A percentile compares a stretch with the other conserved stretches of the same genome.
phyloP scores from a whole-genome alignment of 2,888 invertebrate genomes.

The Hirtodrosophila histrioides region DNA sequence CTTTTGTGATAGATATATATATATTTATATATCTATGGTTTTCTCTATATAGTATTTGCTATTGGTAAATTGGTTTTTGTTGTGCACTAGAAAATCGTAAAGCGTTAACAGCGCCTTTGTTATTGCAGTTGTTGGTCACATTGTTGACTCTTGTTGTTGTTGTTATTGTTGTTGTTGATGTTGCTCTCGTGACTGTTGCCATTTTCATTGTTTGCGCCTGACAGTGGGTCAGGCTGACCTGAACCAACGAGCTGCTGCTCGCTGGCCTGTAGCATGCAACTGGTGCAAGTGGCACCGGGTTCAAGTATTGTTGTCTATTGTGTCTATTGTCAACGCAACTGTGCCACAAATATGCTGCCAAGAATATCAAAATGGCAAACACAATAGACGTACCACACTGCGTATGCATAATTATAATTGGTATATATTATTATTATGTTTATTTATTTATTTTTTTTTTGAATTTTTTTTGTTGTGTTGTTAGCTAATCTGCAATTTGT shows the following conservation, averaged over 20 bases:
- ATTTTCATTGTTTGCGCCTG: conserved; percentile 44
- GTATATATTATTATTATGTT: conserved; percentile 12
- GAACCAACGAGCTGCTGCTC: conserved; percentile 8
- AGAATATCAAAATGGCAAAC: conserved; percentile 17
- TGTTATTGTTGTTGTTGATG: conserved; percentile 9
- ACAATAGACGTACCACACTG: conserved; percentile 36
- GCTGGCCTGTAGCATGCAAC: conserved; percentile 53
- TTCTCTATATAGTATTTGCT: conserved; percentile 8
- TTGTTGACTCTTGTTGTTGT: conserved; percentile 17
- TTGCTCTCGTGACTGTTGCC: conserved; percentile 43
- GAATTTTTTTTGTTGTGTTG: not conserved
- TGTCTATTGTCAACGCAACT: conserved; percentile 58
- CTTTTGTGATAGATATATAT: conserved; percentile 21
- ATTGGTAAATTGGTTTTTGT: conserved; percentile 29
- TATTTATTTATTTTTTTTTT: no score
- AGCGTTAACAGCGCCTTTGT: conserved; percentile 52
- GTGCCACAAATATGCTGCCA: conserved; percentile 48
- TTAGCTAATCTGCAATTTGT: conserved; percentile 68
- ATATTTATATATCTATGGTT: not conserved
- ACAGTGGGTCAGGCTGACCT: conserved; percentile 49
- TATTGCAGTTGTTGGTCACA: conserved; percentile 27
- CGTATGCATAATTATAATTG: conserved; percentile 73
- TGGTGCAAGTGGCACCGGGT: conserved; percentile 49
- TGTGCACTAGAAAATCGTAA: conserved; percentile 73
- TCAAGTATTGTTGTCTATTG: conserved; percentile 69